Evolutionary conservation across 2,797 vertebrate genomes (phyloP).

Genomic region (Champsocephalus gunnari): DNA sequence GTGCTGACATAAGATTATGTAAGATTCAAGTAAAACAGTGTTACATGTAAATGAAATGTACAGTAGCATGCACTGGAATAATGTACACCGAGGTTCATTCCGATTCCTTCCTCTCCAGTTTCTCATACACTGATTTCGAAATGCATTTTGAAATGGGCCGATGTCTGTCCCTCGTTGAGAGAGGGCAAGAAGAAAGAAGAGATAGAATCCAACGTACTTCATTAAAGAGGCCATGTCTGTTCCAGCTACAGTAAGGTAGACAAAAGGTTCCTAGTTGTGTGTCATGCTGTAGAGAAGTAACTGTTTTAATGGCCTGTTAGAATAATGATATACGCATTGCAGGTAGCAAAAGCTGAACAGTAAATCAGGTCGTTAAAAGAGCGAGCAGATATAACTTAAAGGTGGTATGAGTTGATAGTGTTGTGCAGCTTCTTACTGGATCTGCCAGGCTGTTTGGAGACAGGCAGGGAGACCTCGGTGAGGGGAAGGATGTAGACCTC

Average conservation of each 20-base stretch:
- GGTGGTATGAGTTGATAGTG: background rate
- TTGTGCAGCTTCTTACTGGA: conserved; percentile 88
- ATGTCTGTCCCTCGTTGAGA: conserved; percentile 52
- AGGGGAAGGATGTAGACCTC: conserved; percentile 98
- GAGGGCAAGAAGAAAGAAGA: conserved; percentile 32
- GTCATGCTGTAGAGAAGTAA: background rate
- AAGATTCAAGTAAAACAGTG: conserved; percentile 8
- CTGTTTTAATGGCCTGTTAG: background rate
- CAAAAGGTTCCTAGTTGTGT: conserved; percentile 1
- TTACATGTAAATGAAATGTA: background rate
- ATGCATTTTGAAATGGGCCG: conserved; percentile 62
- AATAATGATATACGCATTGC: background rate
- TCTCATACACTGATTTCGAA: conserved; percentile 20
- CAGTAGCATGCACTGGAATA: conserved; percentile 4
- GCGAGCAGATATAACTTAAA: background rate
- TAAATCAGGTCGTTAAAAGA: background rate
- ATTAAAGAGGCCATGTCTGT: conserved; percentile 4
- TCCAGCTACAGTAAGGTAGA: background rate
- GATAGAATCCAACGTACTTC: background rate
- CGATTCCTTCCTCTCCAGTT: conserved; percentile 36
- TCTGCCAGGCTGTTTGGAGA: conserved; percentile 94
- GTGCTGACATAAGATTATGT: background rate
- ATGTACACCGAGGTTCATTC: background rate
- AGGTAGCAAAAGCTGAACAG: background rate
- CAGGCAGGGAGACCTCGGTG: conserved; percentile 94